Evolutionary conservation across 2,113 vertebrate genomes (phyloP).

Genomic region (Cariama cristata): DNA sequence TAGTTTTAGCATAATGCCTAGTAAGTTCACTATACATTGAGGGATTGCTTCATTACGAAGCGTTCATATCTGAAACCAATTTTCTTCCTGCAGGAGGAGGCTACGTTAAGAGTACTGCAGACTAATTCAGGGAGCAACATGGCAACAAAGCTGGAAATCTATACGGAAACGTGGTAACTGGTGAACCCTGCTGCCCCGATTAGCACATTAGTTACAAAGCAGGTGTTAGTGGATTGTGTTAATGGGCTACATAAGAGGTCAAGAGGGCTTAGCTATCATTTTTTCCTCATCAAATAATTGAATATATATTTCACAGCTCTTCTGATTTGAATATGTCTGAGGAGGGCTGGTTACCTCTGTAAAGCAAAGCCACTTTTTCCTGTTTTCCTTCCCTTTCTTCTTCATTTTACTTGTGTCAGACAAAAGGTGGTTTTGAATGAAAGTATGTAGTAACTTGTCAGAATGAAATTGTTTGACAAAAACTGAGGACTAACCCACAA

Average conservation of each 20-base stretch:
- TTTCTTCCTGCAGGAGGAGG: constrained; percentile 75
- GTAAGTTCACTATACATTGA: constrained; percentile 63
- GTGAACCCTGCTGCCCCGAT: constrained; percentile 69
- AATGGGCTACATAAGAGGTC: constrained; percentile 78
- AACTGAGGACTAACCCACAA: neutral
- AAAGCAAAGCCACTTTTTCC: neutral
- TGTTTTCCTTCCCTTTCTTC: neutral
- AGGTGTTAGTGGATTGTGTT: constrained; percentile 74
- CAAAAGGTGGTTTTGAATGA: neutral
- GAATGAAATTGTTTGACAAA: neutral
- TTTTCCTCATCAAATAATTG: constrained; percentile 63
- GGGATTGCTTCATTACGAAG: constrained; percentile 70
- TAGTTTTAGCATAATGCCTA: constrained; percentile 50
- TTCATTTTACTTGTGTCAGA: neutral
- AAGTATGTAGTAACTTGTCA: neutral
- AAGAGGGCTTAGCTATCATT: constrained; percentile 70
- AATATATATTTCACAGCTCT: constrained; percentile 72
- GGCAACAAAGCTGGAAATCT: constrained; percentile 40
- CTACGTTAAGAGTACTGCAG: constrained; percentile 66
- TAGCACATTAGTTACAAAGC: constrained; percentile 82
- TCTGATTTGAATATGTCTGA: constrained; percentile 62
- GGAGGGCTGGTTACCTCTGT: neutral
- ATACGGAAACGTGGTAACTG: neutral
- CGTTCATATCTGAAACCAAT: constrained; percentile 77
- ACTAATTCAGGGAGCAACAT: constrained; percentile 71